phyloP scores from a whole-genome alignment of 2,797 vertebrate genomes.

The Acipenser oxyrinchus region DNA sequence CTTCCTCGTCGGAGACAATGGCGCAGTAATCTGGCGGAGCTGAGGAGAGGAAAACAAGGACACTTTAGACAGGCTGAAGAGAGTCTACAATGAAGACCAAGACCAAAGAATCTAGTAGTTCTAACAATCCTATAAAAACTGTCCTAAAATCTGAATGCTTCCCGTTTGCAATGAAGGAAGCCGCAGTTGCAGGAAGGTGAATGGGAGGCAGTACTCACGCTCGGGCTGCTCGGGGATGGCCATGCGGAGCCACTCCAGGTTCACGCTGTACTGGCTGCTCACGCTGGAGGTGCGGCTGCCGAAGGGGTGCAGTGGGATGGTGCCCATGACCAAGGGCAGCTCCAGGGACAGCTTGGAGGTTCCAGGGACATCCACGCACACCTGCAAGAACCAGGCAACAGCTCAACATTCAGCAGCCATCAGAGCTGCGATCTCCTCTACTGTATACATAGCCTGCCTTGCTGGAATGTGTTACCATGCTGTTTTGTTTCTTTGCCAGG shows the following conservation, averaged over 20 bases:
- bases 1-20: slow-evolving; percentile 67
- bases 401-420: not conserved
- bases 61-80: rapidly evolving
- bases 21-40: slow-evolving; percentile 87
- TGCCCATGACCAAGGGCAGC: slow-evolving; percentile 88
- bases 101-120: not conserved
- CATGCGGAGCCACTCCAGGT: slow-evolving; percentile 79
- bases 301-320: slow-evolving; percentile 82
- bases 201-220: slow-evolving; percentile 57
- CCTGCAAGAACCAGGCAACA: slow-evolving; percentile 46
- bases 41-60: slow-evolving; percentile 25
- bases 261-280: slow-evolving; percentile 82
- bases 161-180: slow-evolving; percentile 9
- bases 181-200: slow-evolving; percentile 19
- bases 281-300: slow-evolving; percentile 85
- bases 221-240: slow-evolving; percentile 74
- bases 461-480: not conserved
- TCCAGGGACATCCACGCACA: slow-evolving; percentile 87
- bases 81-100: not conserved
- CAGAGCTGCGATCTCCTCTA: too few species aligned
- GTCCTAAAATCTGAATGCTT: slow-evolving; percentile 13
- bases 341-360: slow-evolving; percentile 85
- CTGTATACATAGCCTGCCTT: not conserved
- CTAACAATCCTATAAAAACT: too few species aligned
- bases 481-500: not conserved